These are phyloP conservation scores for Zeus faber DNA, from an alignment of 2,113 vertebrate genomes.

Conservation along the genomic window DNA sequence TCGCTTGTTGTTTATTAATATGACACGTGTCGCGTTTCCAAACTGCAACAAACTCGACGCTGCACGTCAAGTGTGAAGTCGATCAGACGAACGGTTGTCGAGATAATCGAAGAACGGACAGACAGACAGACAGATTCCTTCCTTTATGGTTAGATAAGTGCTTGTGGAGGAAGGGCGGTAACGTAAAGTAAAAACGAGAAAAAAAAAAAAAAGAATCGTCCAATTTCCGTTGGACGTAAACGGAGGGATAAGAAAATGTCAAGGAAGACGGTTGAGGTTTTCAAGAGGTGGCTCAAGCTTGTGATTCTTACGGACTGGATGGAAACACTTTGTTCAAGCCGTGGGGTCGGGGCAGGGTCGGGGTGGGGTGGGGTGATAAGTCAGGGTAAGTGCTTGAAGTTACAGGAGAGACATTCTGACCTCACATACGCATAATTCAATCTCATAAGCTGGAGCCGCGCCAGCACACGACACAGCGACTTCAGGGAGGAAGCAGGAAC, in stretches of 20 bases:
- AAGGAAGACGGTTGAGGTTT: slow-evolving; percentile 62
- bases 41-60: too few relatives aligned
- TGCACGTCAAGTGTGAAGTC: too few relatives aligned
- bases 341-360: too few relatives aligned
- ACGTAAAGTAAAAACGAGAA: slow-evolving; percentile 20
- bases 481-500: slow-evolving; percentile 18
- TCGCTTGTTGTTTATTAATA: too few relatives aligned
- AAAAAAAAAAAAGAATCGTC: slow-evolving; percentile 17
- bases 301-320: slow-evolving; percentile 20
- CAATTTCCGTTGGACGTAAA: slow-evolving; percentile 18
- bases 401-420: slow-evolving; percentile 10
- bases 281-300: slow-evolving; percentile 28
- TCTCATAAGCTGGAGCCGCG: not conserved
- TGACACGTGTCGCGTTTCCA: too few relatives aligned
- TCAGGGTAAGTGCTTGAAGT: slow-evolving; percentile 43
- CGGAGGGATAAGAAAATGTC: slow-evolving; percentile 56
- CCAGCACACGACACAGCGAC: slow-evolving; percentile 1
- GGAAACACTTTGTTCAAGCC: slow-evolving; percentile 27
- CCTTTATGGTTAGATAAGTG: too few relatives aligned
- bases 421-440: slow-evolving; percentile 24
- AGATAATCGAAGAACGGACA: too few relatives aligned
- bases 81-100: too few relatives aligned
- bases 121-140: too few relatives aligned
- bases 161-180: too few relatives aligned
- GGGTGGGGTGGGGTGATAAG: slow-evolving; percentile 16